Evolutionary conservation across 2,113 vertebrate species (phyloP), one percentile per base, ranked within the genome.

Genomic region (Carollia perspicillata): DNA sequence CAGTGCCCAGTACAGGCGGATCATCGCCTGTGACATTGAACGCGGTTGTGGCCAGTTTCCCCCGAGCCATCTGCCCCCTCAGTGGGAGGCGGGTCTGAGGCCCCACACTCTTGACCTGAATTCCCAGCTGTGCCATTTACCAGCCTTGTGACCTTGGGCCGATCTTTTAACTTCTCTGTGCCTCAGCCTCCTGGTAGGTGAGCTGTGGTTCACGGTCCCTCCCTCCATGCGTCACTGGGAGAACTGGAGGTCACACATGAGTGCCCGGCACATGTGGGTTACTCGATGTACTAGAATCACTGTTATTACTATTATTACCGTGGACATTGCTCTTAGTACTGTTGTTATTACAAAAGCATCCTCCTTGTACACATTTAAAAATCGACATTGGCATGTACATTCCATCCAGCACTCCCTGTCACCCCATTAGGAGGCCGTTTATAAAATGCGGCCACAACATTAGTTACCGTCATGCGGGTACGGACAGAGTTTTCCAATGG

Each of bases 391-490:
- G 42, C 53, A 6, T 8, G 33, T 37, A 44, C 77, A 77, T 53
- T 66, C 40, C 60, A 26, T n/a, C 84, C 77, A 88, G 40, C 35
- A 90, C 8, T 95, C 14, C 42, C 42, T 51, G 63, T 68, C 89
- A 83, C 11, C 28, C 47, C 60, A 42, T 89, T 92, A 93, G 88
- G 90, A 95, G 35, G 14, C 8, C 80, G 83, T 79, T 90, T 85
- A 95, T 85, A 96, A 96, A 77, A 65, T 68, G 17, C 89, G 30
- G 83, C 42, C 63, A 51, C 42, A 78, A 40, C 47, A 47, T 0
- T 68, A 55, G 30, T 66, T 55, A 84, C 58, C 6, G 10, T 37
- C 40, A 37, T 33, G 40, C 7, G 44, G 58, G 44, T 11, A 78
- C 6, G 79, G 44, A 69, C 94, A 22, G 71, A 77, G 30, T 69